Base-by-base conservation (phyloP, 2,888 invertebrate genomes). In the Cheilosia pagana region DNA sequence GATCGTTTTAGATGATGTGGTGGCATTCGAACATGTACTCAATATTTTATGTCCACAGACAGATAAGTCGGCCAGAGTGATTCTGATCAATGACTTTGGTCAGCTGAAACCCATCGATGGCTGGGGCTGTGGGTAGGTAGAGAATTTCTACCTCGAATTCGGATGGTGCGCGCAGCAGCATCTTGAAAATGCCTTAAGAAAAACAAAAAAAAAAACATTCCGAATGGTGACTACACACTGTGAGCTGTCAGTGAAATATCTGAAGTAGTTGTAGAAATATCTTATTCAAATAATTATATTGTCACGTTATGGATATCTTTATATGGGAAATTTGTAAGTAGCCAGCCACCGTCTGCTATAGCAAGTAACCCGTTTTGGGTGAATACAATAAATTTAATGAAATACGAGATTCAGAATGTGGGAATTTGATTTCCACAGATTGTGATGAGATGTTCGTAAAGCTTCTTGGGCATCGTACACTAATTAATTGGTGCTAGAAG, bases 1-100 rank as follows among this genome's bases (percentile, higher is more conserved):
- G 85, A 85, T 85, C 85, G 81, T 85, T 85, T 85, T 85, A 81
- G 85, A 85, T 85, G 81, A 85, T 85, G 81, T 85, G 85, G 85
- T 85, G 85, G 85, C 85, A 85, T 75, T 81, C 85, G 85, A 85
- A 85, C 85, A 85, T 85, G 85, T 85, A 85, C 81, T 85, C 85
- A 85, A 85, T 85, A 85, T 85, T 85, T 85, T 85, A 85, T 85
- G 81, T 85, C 76, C 67, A 45, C 81, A 45, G 85, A 85, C 85
- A 85, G 85, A 85, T 85, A 85, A 79, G 79, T 81, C 79, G 75
- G 65, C 48, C 28, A 81, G 79, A 85, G 76, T 81, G 85, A 85
- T 81, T 79, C 85, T 85, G 85, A 85, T 85, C 85, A 85, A 85
- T 85, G 85, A 85, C 81, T 85, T 76, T 71, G 76, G 71, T 72